phyloP scores from a whole-genome alignment of 2,113 vertebrate species.

The Microtus ochrogaster region DNA sequence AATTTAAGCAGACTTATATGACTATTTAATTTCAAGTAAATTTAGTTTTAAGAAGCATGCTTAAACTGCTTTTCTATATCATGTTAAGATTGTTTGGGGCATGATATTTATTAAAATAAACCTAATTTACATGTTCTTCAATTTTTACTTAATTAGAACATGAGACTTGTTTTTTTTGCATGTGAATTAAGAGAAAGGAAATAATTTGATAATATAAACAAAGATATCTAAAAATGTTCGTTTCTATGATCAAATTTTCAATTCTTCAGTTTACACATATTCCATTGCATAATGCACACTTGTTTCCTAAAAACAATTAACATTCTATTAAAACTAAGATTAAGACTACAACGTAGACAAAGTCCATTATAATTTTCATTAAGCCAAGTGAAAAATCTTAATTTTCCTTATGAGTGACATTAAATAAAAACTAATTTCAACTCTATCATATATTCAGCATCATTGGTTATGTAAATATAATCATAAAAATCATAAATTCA shows the following conservation, averaged over 20 bases:
- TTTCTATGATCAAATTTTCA: not conserved
- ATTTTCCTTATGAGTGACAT: not conserved
- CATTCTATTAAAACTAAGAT: not conserved
- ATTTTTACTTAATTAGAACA: not conserved
- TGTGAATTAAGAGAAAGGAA: not conserved
- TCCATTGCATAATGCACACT: not conserved
- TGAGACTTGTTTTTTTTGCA: not conserved
- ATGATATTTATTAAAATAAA: not conserved
- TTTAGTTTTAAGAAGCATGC: not conserved
- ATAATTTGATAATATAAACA: not conserved
- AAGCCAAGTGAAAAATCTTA: not conserved
- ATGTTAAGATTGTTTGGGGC: not conserved
- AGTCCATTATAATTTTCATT: not conserved
- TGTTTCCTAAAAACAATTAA: not conserved
- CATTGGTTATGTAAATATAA: not conserved
- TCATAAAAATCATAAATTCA: not conserved
- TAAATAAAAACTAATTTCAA: not conserved
- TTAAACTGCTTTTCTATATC: not conserved
- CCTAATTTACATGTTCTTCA: not conserved
- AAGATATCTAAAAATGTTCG: not conserved
- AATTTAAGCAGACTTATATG: not conserved
- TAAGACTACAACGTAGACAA: not conserved
- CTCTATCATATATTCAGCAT: not conserved
- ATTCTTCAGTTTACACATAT: not conserved
- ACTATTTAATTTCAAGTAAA: not conserved